phyloP scores from a whole-genome alignment of 2,888 invertebrate genomes.

The Agriopis aurantiaria region DNA sequence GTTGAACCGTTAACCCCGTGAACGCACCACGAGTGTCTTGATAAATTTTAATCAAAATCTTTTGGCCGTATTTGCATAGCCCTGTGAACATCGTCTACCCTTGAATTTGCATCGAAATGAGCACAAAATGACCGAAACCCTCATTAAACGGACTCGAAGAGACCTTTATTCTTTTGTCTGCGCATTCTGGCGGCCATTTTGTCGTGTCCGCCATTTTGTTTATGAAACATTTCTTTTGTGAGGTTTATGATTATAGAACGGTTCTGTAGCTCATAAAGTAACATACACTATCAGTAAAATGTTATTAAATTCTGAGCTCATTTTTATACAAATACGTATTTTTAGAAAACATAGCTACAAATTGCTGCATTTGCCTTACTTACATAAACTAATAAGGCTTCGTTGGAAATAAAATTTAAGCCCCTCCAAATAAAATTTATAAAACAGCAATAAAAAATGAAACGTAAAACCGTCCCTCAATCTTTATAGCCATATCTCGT shows the following conservation, averaged over 20 bases:
- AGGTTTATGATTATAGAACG: conserved; percentile 23
- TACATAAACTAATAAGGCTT: neutral
- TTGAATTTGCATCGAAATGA: conserved; percentile 83
- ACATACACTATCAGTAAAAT: conserved; percentile 6
- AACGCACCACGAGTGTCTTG: conserved; percentile 51
- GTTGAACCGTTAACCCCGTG: conserved; percentile 15
- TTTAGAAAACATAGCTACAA: neutral
- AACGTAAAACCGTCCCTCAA: conserved; percentile 9
- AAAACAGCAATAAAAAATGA: conserved; percentile 8
- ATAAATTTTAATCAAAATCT: conserved; percentile 83
- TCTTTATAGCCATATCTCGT: conserved; percentile 16
- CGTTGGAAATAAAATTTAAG: neutral
- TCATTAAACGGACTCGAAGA: conserved; percentile 73
- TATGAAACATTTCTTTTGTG: conserved; percentile 63
- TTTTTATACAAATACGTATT: neutral
- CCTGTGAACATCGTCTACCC: conserved; percentile 76
- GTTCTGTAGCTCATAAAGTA: conserved; percentile 30
- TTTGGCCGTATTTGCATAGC: conserved; percentile 77
- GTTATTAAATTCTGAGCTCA: conserved; percentile 18
- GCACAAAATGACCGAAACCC: conserved; percentile 78
- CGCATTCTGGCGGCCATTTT: conserved; percentile 69
- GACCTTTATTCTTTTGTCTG: conserved; percentile 80
- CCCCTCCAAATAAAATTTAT: neutral
- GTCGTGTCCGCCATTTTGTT: conserved; percentile 63
- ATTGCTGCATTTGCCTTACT: neutral